Conservation (phyloP, 2,888 invertebrate species). For the Apoda limacodes region DNA sequence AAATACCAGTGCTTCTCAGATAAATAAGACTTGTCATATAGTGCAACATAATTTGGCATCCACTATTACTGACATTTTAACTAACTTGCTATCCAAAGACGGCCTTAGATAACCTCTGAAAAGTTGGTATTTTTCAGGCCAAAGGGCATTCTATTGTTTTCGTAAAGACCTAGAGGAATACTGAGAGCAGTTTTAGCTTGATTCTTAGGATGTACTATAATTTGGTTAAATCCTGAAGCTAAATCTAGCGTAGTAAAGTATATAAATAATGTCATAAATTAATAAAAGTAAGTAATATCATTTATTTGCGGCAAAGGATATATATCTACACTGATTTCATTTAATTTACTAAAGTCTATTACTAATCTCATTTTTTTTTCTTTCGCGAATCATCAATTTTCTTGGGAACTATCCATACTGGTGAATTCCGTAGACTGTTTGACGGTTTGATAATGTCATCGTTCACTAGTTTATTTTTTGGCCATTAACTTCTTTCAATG, state of each 20-base stretch:
- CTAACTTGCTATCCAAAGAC: too few species aligned
- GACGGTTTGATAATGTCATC: slow-evolving; percentile 19
- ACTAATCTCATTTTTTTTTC: slow-evolving; percentile 15
- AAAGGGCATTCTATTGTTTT: slow-evolving; percentile 11
- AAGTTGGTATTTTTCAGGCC: slow-evolving; percentile 12
- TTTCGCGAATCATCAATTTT: slow-evolving; percentile 16
- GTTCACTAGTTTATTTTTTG: too few species aligned
- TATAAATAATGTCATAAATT: slow-evolving; percentile 11
- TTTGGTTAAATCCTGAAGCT: slow-evolving; percentile 11
- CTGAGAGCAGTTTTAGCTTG: slow-evolving; percentile 13
- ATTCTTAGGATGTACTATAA: slow-evolving; percentile 10
- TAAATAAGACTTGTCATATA: too few species aligned
- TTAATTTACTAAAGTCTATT: slow-evolving; percentile 12
- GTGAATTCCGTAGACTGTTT: slow-evolving; percentile 16
- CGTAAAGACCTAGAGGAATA: slow-evolving; percentile 12
- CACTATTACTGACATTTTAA: too few species aligned
- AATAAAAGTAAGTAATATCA: slow-evolving; percentile 13
- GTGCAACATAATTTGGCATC: too few species aligned
- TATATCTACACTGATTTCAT: slow-evolving; percentile 17
- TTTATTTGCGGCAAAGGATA: slow-evolving; percentile 14
- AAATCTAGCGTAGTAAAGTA: slow-evolving; percentile 14
- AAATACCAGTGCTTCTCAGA: too few species aligned
- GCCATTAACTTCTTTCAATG: too few species aligned
- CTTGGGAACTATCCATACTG: slow-evolving; percentile 17
- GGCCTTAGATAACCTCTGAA: slow-evolving; percentile 9